These are phyloP conservation scores for Manis crassicaudata DNA, from an alignment of 2,797 vertebrate species.

Conservation along the genomic window DNA sequence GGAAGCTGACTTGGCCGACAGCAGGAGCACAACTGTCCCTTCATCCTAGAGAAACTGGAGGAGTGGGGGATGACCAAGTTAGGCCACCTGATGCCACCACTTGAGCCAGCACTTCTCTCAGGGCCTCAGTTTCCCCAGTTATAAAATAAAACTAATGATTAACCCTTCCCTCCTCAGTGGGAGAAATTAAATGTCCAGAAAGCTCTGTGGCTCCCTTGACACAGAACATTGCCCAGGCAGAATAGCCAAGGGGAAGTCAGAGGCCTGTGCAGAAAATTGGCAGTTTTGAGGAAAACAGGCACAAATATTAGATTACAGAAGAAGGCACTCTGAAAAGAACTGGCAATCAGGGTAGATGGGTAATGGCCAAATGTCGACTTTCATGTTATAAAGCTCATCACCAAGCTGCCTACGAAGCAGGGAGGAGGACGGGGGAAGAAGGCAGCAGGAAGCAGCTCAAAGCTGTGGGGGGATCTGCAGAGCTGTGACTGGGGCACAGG, in stretches of 20 bases:
- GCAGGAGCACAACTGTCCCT: background rate
- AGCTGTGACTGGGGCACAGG: background rate
- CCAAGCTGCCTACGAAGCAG: background rate
- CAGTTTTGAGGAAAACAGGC: constrained; percentile 44
- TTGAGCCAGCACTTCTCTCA: background rate
- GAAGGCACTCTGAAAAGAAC: constrained; percentile 48
- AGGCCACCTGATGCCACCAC: background rate
- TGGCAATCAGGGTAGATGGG: constrained; percentile 17
- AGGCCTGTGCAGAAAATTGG: constrained; percentile 10
- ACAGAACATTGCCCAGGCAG: constrained; percentile 1
- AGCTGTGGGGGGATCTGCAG: background rate
- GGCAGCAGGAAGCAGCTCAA: background rate
- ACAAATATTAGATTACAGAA: constrained; percentile 65
- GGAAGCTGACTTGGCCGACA: background rate
- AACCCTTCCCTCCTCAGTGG: background rate
- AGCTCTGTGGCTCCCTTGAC: background rate
- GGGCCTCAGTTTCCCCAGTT: background rate
- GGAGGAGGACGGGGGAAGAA: background rate
- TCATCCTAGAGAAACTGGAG: background rate
- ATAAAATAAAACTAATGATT: background rate
- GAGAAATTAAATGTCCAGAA: background rate
- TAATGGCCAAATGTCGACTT: constrained; percentile 67
- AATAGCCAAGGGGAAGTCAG: constrained; percentile 29
- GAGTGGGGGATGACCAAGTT: background rate
- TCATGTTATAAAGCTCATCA: constrained; percentile 55